Percentiles rank a stretch among this genome's conserved stretches.
Evolutionary conservation across 2,113 vertebrate species (phyloP).

Genomic region (Prochilodus magdalenae): DNA sequence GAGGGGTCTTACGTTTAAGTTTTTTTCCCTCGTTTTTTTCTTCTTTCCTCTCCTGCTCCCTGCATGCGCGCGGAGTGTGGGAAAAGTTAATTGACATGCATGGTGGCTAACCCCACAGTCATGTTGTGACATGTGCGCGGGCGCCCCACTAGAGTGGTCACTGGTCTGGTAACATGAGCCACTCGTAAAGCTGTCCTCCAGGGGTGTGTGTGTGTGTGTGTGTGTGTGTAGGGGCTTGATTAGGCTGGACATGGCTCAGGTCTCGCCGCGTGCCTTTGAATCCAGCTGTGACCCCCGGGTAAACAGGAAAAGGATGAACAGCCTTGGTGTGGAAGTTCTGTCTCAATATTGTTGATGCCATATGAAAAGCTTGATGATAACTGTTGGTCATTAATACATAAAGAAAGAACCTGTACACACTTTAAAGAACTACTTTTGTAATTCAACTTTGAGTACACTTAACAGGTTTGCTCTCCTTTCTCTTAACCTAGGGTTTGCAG

Average conservation of each 20-base stretch:
- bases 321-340: constrained; percentile 60
- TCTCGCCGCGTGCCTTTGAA: constrained; percentile 72
- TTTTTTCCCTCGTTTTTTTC: constrained; percentile 39
- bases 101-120: constrained; percentile 84
- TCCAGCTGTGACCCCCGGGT: constrained; percentile 75
- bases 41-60: constrained; percentile 54
- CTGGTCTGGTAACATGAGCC: constrained; percentile 75
- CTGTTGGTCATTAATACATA: no score
- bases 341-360: constrained; percentile 69
- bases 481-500: background rate
- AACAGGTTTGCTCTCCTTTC: no score
- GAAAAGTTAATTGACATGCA: constrained; percentile 94
- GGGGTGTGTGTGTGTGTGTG: constrained; percentile 17
- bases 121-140: constrained; percentile 82
- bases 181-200: constrained; percentile 74
- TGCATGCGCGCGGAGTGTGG: constrained; percentile 85
- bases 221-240: constrained; percentile 1
- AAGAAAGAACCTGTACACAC: no score
- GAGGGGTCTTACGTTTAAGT: constrained; percentile 68
- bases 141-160: constrained; percentile 74
- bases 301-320: constrained; percentile 69
- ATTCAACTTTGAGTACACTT: no score
- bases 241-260: constrained; percentile 74
- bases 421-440: no score
- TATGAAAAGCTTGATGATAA: background rate